phyloP scores from a whole-genome alignment of 37 sponge, comb jelly and placozoan genomes.

The Diacarnus erythraeanus region DNA sequence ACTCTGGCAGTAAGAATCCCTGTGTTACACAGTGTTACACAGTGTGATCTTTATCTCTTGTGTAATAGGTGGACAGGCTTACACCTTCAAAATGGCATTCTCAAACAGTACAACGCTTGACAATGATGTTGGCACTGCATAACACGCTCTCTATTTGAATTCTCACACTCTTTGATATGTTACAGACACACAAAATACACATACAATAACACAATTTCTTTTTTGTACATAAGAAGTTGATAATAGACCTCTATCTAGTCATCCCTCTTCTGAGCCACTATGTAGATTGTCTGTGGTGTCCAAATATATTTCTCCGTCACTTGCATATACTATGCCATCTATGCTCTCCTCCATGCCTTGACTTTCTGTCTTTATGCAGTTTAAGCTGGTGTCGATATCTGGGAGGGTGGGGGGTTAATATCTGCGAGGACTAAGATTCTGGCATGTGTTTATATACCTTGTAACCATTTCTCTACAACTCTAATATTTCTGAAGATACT shows the following conservation, averaged over 20 bases:
- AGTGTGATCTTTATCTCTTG: background rate
- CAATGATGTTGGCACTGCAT: background rate
- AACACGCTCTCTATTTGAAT: background rate
- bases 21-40: background rate
- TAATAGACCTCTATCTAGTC: background rate
- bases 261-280: background rate
- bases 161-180: background rate
- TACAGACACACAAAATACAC: background rate
- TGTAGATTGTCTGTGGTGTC: background rate
- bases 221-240: background rate
- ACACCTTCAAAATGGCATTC: conserved; percentile 94
- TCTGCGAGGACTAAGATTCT: too few species aligned
- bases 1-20: conserved; percentile 56
- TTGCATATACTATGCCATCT: background rate
- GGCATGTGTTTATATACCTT: conserved; percentile 23
- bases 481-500: conserved; percentile 40
- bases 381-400: background rate
- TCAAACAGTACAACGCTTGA: conserved; percentile 73
- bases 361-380: conserved; percentile 5
- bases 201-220: background rate
- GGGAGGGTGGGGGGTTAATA: too few species aligned
- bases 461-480: conserved; percentile 41
- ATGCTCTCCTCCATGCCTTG: background rate
- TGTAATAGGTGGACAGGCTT: conserved; percentile 77
- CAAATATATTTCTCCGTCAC: background rate